Base-by-base conservation (phyloP, 2,888 invertebrate species). In the Hipparchia semele region DNA sequence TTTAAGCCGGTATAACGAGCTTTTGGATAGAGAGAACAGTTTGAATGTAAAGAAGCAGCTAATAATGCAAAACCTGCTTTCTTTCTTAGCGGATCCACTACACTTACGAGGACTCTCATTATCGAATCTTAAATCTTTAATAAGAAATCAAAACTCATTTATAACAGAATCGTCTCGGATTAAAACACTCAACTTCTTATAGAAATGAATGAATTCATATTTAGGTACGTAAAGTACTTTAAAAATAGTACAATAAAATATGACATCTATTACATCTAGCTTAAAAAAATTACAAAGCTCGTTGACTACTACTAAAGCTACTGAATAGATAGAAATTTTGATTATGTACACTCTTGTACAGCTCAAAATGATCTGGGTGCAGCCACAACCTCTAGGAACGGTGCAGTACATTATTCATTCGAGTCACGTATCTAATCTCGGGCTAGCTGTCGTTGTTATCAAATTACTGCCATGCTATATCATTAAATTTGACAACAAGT, bases 371-470 rank as follows among this genome's bases (percentile, higher is more conserved):
- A 49, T 60, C 68, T 59, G 68, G 59, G 68, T 60, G 68, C 58
- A 68, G 58, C 49, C 49, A 49, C 49, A 6, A 49, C 8, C 49
- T 49, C 49, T 39, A 8, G 3, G 49, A 7, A 49, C 49, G 49
- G 68, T 51, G 68, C 58, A 59, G 58, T 61, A 64, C 72, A 68
- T 62, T 64, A 64, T 72, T 71, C 70, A 77, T 74, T 76, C 77
- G 13, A 68, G 59, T 65, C 78, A 78, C 78, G 76, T 78, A 80
- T 78, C 80, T 79, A 78, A 79, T 80, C 80, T 75, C 72, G 71
- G 78, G 76, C 76, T 77, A 71, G 74, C 72, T 75, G 75, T 74
- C 71, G 72, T 71, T 72, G 73, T 78, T 77, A 75, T 79, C 76
- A 75, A 77, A 73, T 73, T 70, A 73, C 78, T 77, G 77, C 77